A percentile compares a stretch with the other conserved stretches of the same genome.
Conservation (phyloP, 2,888 invertebrate species). For the Machimus rusticus region DNA sequence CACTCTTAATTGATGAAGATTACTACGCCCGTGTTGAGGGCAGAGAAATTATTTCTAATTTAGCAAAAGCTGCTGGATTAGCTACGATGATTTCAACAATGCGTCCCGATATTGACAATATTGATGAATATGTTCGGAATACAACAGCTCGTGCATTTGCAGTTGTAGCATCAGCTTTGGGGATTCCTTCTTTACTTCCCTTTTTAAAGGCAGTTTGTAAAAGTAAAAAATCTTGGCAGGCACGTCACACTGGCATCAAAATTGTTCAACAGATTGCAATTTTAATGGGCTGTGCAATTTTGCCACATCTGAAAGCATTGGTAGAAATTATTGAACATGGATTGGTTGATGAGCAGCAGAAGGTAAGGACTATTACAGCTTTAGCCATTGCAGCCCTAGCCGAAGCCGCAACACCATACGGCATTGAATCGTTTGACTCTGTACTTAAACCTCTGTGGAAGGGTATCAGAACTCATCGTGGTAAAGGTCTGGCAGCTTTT, state of each 20-base stretch:
- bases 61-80: constrained; percentile 98
- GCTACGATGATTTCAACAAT: constrained; percentile 99
- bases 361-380: constrained; percentile 95
- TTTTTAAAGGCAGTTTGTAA: constrained; percentile 99
- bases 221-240: constrained; percentile 99
- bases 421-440: constrained; percentile 99
- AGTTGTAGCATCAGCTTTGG: constrained; percentile 98
- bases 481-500: constrained; percentile 97
- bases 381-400: constrained; percentile 97
- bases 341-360: constrained; percentile 98
- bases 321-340: constrained; percentile 99
- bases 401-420: constrained; percentile 99
- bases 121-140: constrained; percentile 98
- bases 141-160: constrained; percentile 99
- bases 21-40: constrained; percentile 99
- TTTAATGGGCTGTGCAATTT: constrained; percentile 98
- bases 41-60: constrained; percentile 97
- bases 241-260: constrained; percentile 96
- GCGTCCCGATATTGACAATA: constrained; percentile 99
- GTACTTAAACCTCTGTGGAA: constrained; percentile 99
- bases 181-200: constrained; percentile 94
- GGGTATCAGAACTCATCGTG: constrained; percentile 91
- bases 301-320: constrained; percentile 96
- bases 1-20: constrained; percentile 97
- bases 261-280: constrained; percentile 99